Base-by-base conservation (phyloP, 2,797 vertebrate genomes). In the Gymnopithys bicolor region DNA sequence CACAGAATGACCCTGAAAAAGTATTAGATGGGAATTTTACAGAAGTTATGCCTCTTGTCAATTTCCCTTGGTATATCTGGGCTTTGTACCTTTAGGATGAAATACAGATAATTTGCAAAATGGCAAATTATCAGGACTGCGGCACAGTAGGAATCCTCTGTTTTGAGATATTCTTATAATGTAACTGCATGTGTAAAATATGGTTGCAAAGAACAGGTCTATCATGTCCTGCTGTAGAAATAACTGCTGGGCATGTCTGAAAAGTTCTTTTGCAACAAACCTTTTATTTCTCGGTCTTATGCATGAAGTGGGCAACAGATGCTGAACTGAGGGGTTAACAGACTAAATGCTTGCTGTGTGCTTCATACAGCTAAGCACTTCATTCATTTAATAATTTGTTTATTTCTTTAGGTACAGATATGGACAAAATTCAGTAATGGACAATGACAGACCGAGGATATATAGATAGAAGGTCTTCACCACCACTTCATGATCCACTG, bases 111-210 rank as follows among this genome's bases (percentile, higher is more conserved):
- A 43, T 43, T 18, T 69, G 19, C 32, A 75, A 52, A 49, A 67
- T 0, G 5, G n/a, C 22, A 90, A 91, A 51, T 51, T 48, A 81
- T 3, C 10, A 67, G 63, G 73, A 78, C 4, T 55, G 28, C n/a
- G 41, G 13, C 33, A 67, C 9, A 5, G 3, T 28, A 12, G 14
- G 63, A 73, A 9, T 41, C 46, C 68, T 75, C 39, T 62, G 45
- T 30, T 90, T 76, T 87, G 69, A 84, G 43, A 82, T 59, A 48
- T 2, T 15, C 35, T 63, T n/a, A 59, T 11, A 45, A 15, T 9
- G 28, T 45, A 84, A 1, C 0, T 19, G 33, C 4, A 9, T 0
- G 0, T 11, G 7, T 41, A 66, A 58, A 87, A 49, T 28, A n/a
- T 1, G 6, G 21, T n/a, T 66, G 33, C 46, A 74, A 75, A 78